Base-by-base conservation (phyloP, 2,113 vertebrate genomes). In the Sorex araneus region DNA sequence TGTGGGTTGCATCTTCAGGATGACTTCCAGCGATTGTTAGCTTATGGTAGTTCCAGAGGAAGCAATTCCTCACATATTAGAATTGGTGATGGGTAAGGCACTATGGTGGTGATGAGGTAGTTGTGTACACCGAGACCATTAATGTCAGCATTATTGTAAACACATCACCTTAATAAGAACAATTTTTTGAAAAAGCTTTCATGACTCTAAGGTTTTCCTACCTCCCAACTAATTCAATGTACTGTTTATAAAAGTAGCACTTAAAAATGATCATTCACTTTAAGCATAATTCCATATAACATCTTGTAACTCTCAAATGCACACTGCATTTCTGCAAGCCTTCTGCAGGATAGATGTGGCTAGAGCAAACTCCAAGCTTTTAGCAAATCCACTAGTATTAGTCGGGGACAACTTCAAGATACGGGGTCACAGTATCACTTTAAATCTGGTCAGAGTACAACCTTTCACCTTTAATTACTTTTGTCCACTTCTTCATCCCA, bases 351-450 rank as follows among this genome's bases (percentile, higher is more conserved):
- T 40, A 73, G 40, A 75, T 81, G 3, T 19, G 87, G 36, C 77
- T 70, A 92, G 76, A 94, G 5, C n/a, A 84, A 86, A 77, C 80
- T 86, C 16, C 30, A 83, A 82, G 82, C 7, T 85, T 93, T 93
- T 64, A 66, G 92, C 83, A 84, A 76, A 63, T 28, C 60, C 47
- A 84, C 28, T 66, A 66, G 0, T 82, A 64, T 67, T 36, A 71
- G 27, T 45, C 89, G 54, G 27, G 69, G 40, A 92, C 34, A 50
- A 70, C 10, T 47, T 67, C 60, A 80, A 57, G 9, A 85, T 75
- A 83, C 10, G 8, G 27, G 71, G n/a, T 76, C 80, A 92, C 86
- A 90, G 47, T 21, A 85, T 32, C 9, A 85, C 66, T 87, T 76
- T 91, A 83, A 87, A 83, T 71, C 34, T 92, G 60, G 57, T 93